phyloP scores from a whole-genome alignment of 35 echinoderm and acorn worm species.

The Lytechinus pictus region DNA sequence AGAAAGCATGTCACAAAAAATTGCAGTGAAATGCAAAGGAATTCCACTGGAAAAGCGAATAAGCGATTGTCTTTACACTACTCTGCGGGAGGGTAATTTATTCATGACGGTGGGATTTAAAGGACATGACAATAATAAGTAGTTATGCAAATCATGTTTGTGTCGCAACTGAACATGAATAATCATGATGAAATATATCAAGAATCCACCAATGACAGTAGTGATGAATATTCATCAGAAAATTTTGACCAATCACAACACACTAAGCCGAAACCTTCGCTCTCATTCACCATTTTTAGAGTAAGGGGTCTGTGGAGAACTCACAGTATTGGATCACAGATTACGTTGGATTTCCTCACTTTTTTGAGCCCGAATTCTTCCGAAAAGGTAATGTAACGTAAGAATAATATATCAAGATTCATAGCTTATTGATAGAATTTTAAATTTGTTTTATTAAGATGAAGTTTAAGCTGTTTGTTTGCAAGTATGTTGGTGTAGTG shows the following conservation, averaged over 20 bases:
- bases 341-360: not conserved
- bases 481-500: slow-evolving; percentile 36
- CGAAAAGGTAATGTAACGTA: slow-evolving; percentile 10
- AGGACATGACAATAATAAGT: slow-evolving; percentile 33
- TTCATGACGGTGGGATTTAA: slow-evolving; percentile 49
- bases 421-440: not conserved
- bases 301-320: not conserved
- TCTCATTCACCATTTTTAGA: slow-evolving; percentile 53
- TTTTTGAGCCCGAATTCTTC: not conserved
- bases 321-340: not conserved
- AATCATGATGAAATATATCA: slow-evolving; percentile 27
- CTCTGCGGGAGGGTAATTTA: not conserved
- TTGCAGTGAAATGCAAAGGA: not conserved
- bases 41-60: not conserved
- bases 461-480: slow-evolving; percentile 30
- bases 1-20: not conserved
- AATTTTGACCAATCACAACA: slow-evolving; percentile 24
- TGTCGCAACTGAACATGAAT: slow-evolving; percentile 45
- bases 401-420: not conserved
- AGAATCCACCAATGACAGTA: not conserved
- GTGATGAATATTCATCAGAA: slow-evolving; percentile 40
- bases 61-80: not conserved
- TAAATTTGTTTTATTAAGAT: not conserved
- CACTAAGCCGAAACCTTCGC: not conserved
- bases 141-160: slow-evolving; percentile 53